A percentile compares a stretch with the other conserved stretches of the same genome.
These are phyloP conservation scores for Acanthococcus lagerstroemiae DNA, from an alignment of 2,888 invertebrate genomes.

Conservation along the genomic window DNA sequence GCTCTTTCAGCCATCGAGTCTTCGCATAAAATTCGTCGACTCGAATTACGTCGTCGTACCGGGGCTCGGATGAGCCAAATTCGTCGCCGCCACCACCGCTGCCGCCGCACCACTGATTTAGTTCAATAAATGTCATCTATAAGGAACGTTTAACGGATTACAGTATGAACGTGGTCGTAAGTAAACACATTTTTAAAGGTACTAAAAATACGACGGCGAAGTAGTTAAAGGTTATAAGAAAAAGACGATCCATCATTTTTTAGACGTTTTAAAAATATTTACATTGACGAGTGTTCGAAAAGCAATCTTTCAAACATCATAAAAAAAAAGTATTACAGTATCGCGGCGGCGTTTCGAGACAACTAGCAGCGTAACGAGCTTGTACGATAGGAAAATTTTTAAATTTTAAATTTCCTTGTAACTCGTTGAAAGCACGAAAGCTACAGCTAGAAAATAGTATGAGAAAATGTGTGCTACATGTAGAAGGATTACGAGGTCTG, in stretches of 20 bases:
- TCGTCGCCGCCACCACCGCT: not conserved
- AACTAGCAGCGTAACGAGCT: too few relatives aligned
- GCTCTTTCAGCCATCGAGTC: not conserved
- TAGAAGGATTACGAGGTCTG: too few relatives aligned
- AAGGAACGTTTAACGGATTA: conserved; percentile 26
- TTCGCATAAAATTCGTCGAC: not conserved
- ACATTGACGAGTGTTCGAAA: conserved; percentile 28
- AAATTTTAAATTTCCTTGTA: too few relatives aligned
- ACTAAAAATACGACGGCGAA: not conserved
- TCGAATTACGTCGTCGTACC: not conserved
- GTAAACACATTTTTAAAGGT: conserved; percentile 25
- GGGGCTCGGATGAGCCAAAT: not conserved
- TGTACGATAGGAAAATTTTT: too few relatives aligned
- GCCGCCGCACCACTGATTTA: not conserved
- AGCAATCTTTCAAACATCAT: conserved; percentile 26
- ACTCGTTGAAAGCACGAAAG: too few relatives aligned
- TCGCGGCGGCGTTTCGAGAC: too few relatives aligned
- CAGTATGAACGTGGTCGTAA: conserved; percentile 2
- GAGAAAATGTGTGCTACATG: too few relatives aligned
- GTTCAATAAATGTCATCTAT: conserved; percentile 25
- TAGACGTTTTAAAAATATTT: conserved; percentile 28
- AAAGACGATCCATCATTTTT: conserved; percentile 26
- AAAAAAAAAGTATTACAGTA: not conserved
- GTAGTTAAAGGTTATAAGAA: conserved; percentile 16
- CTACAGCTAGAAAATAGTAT: too few relatives aligned